phyloP scores from a whole-genome alignment of 2,888 invertebrate genomes.

The Pyralis farinalis region DNA sequence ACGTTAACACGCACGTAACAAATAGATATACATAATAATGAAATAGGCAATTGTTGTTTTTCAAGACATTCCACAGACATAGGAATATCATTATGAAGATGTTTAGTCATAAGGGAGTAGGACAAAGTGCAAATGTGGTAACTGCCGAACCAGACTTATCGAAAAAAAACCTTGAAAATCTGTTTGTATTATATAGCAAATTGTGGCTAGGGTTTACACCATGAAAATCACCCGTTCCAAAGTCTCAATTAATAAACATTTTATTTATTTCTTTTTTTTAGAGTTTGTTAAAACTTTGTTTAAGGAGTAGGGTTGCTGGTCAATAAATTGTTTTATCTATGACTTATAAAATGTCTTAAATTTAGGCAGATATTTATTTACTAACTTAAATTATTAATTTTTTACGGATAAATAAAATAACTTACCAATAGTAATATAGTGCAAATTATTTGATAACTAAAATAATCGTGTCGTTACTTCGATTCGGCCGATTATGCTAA shows the following conservation, averaged over 20 bases:
- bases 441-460: conserved; percentile 41
- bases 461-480: conserved; percentile 40
- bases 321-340: no score
- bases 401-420: conserved; percentile 11
- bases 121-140: conserved; percentile 1
- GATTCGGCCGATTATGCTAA: conserved; percentile 40
- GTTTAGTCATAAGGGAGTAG: no score
- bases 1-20: no score
- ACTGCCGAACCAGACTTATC: conserved; percentile 4
- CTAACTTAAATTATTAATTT: background rate
- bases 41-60: no score
- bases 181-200: conserved; percentile 1
- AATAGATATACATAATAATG: no score
- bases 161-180: conserved; percentile 19
- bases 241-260: no score
- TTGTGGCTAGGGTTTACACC: background rate
- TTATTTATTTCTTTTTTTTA: no score
- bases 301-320: no score
- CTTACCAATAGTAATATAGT: conserved; percentile 56
- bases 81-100: conserved; percentile 3
- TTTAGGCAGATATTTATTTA: no score
- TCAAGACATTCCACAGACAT: no score
- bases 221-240: background rate
- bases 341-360: no score
- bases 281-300: no score